phyloP scores from a whole-genome alignment of 2,888 invertebrate species.

The Synergus gifuensis region DNA sequence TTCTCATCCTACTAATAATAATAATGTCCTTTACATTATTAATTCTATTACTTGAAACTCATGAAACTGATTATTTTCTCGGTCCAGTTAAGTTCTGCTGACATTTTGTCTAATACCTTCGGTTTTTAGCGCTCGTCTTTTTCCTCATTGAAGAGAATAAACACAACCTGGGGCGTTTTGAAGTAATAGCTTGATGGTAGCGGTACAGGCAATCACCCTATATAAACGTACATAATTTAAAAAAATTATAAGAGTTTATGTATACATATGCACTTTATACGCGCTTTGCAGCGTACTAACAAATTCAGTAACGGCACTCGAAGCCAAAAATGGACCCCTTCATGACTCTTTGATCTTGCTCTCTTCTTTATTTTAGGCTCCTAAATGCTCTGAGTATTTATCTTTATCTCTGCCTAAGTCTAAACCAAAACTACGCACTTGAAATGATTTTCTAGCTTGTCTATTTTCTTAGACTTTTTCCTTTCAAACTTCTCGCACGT shows the following conservation, averaged over 20 bases:
- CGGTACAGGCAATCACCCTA: background rate
- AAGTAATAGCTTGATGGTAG: background rate
- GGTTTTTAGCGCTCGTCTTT: background rate
- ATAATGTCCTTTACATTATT: too few species aligned
- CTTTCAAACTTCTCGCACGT: conserved; percentile 16
- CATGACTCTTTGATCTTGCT: conserved; percentile 6
- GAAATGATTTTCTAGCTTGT: conserved; percentile 25
- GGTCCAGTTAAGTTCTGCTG: background rate
- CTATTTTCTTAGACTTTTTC: conserved; percentile 4
- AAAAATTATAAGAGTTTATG: background rate
- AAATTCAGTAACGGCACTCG: background rate
- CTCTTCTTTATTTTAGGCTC: conserved; percentile 1
- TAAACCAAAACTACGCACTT: conserved; percentile 30
- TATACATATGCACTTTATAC: background rate
- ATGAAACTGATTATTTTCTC: background rate
- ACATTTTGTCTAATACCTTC: background rate
- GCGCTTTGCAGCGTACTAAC: background rate
- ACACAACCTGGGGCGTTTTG: background rate
- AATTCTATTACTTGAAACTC: background rate
- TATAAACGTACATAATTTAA: background rate
- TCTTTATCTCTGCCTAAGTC: conserved; percentile 13
- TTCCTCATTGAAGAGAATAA: background rate
- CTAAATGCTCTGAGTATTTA: background rate
- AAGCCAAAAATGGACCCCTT: conserved; percentile 5
- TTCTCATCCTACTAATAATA: background rate